Conservation (phyloP, 1,140 invertebrate species). For the Neelides sp. region DNA sequence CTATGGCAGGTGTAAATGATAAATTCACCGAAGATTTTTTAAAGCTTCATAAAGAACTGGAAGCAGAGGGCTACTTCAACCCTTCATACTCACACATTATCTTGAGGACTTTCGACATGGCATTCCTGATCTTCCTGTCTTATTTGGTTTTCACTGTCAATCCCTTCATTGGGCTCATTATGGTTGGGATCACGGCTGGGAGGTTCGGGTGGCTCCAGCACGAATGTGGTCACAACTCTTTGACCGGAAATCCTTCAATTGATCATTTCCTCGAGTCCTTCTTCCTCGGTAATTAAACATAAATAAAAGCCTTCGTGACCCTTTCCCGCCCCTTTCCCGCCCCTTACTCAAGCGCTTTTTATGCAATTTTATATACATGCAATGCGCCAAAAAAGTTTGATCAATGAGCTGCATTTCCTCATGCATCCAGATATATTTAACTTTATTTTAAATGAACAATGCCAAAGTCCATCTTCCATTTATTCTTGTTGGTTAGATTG, state of each 20-base stretch:
- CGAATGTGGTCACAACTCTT: constrained; percentile 12
- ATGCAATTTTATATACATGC: too few relatives aligned
- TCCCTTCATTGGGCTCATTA: not conserved
- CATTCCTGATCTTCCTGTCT: not conserved
- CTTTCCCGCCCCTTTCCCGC: too few relatives aligned
- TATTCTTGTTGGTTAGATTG: too few relatives aligned
- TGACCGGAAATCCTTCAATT: constrained; percentile 10
- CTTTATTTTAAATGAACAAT: too few relatives aligned
- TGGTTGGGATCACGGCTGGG: not conserved
- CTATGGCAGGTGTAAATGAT: too few relatives aligned
- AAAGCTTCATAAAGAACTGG: not conserved
- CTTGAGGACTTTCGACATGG: not conserved
- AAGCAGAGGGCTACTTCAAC: not conserved
- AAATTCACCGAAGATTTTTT: not conserved
- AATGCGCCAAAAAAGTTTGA: too few relatives aligned
- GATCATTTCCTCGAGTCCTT: constrained; percentile 8
- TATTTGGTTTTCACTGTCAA: not conserved
- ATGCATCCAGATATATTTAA: too few relatives aligned
- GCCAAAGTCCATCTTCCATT: too few relatives aligned
- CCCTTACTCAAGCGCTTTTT: too few relatives aligned
- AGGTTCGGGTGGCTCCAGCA: constrained; percentile 8
- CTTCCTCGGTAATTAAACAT: constrained; percentile 8
- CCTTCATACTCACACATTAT: not conserved
- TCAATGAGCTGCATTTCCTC: too few relatives aligned
- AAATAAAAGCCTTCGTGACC: too few relatives aligned